These are phyloP conservation scores for Caenorhabditis sinica DNA, from an alignment of 2,888 invertebrate genomes.

Conservation along the genomic window DNA sequence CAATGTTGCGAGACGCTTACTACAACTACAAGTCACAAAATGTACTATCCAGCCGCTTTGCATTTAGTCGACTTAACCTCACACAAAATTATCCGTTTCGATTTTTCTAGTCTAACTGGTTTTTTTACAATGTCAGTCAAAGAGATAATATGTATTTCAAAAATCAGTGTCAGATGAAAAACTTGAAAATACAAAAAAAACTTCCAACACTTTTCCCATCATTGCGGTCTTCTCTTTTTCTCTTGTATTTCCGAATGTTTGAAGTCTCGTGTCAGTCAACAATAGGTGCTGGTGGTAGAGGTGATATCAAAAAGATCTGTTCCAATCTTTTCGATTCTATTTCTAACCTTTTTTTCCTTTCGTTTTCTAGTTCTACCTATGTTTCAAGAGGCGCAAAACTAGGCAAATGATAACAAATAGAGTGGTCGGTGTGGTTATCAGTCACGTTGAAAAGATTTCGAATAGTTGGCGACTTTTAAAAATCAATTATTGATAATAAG, in stretches of 20 bases:
- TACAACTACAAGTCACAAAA: constrained; percentile 40
- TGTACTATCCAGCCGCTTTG: constrained; percentile 17
- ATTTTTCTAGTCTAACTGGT: constrained; percentile 35
- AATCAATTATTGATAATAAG: constrained; percentile 47
- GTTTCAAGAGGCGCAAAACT: neutral
- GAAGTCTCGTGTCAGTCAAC: constrained; percentile 35
- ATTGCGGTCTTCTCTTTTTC: neutral
- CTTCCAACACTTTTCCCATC: constrained; percentile 7
- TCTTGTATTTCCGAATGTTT: constrained; percentile 11
- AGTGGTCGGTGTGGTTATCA: constrained; percentile 25
- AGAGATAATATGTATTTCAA: constrained; percentile 23
- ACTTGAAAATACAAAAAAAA: too few species aligned
- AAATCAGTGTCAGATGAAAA: constrained; percentile 24
- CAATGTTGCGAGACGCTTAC: neutral
- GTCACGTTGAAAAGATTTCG: constrained; percentile 21
- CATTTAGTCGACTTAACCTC: constrained; percentile 10
- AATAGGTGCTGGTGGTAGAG: neutral
- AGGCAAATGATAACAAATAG: constrained; percentile 11
- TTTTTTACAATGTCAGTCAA: constrained; percentile 9
- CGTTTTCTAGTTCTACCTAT: neutral
- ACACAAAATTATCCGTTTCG: neutral
- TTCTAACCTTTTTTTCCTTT: constrained; percentile 1
- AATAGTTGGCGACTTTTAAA: constrained; percentile 34
- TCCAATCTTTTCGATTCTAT: constrained; percentile 27
- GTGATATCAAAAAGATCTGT: constrained; percentile 40